A percentile compares a stretch with the other conserved stretches of the same genome.
These are phyloP conservation scores for Ptilodon capucinus DNA, from an alignment of 2,888 invertebrate species.

Conservation along the genomic window DNA sequence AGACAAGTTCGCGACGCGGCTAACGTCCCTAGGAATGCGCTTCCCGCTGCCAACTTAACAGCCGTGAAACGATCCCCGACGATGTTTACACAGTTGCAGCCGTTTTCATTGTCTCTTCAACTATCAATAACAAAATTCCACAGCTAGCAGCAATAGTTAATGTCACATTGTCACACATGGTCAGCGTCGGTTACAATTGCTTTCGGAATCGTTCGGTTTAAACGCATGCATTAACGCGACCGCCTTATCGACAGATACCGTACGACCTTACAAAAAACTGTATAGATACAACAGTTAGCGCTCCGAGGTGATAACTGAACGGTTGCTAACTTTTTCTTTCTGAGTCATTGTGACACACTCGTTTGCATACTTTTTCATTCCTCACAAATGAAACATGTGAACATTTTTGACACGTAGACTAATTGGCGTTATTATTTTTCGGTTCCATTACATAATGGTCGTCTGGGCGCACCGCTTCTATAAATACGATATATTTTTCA, in stretches of 20 bases:
- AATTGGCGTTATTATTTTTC: constrained; percentile 40
- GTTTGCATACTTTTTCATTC: constrained; percentile 50
- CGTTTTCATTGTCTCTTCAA: constrained; percentile 46
- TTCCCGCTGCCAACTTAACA: constrained; percentile 13
- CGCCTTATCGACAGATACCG: constrained; percentile 21
- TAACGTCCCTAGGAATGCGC: constrained; percentile 30
- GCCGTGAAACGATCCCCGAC: constrained; percentile 15
- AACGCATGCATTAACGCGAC: constrained; percentile 28
- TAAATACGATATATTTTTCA: constrained; percentile 28
- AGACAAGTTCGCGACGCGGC: constrained; percentile 17
- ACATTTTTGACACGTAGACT: constrained; percentile 35
- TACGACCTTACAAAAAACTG: constrained; percentile 34
- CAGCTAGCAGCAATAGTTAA: constrained; percentile 49
- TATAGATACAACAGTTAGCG: constrained; percentile 49
- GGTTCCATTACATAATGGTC: constrained; percentile 19
- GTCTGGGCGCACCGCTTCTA: constrained; percentile 9
- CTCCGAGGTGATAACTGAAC: constrained; percentile 54
- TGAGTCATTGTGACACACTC: constrained; percentile 53
- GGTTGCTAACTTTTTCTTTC: constrained; percentile 46
- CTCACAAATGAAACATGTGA: constrained; percentile 37
- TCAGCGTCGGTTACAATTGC: constrained; percentile 33
- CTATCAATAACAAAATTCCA: constrained; percentile 60
- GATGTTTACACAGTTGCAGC: constrained; percentile 60
- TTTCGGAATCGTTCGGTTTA: constrained; percentile 32
- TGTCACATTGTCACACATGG: constrained; percentile 42